Evolutionary conservation across 2,888 invertebrate species (phyloP).

Genomic region (Monoplex corrugatus): DNA sequence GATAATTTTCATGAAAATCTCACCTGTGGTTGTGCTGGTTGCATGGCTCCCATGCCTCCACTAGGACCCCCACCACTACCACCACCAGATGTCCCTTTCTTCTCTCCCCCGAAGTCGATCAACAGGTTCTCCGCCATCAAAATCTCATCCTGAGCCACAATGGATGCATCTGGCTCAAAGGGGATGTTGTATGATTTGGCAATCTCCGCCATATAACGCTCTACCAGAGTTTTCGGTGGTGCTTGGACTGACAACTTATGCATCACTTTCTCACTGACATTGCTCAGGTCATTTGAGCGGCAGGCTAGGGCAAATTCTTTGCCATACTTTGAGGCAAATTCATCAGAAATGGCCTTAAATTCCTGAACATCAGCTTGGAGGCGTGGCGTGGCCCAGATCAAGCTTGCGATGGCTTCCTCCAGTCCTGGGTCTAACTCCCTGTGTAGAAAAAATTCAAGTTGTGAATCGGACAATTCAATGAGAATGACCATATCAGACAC

Average conservation of each 20-base stretch:
- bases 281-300: conserved; percentile 89
- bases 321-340: conserved; percentile 95
- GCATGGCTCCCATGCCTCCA: conserved; percentile 61
- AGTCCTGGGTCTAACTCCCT: conserved; percentile 94
- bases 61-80: conserved; percentile 61
- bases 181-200: conserved; percentile 96
- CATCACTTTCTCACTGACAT: conserved; percentile 93
- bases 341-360: conserved; percentile 90
- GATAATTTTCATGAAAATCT: too few species aligned
- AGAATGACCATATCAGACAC: too few species aligned
- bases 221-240: conserved; percentile 96
- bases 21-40: conserved; percentile 48
- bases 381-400: conserved; percentile 98
- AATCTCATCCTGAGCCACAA: conserved; percentile 76
- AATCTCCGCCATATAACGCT: conserved; percentile 96
- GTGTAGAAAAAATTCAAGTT: conserved; percentile 12
- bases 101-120: conserved; percentile 74
- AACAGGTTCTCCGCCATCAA: conserved; percentile 73
- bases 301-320: conserved; percentile 93
- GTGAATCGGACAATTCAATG: too few species aligned
- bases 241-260: conserved; percentile 85
- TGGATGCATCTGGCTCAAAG: conserved; percentile 93
- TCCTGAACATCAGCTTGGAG: conserved; percentile 87
- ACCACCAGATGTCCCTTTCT: conserved; percentile 65
- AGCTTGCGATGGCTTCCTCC: conserved; percentile 95